Evolutionary conservation across 2,797 vertebrate genomes (phyloP), one percentile per base, ranked within the genome.

Genomic region (Lutra lutra): DNA sequence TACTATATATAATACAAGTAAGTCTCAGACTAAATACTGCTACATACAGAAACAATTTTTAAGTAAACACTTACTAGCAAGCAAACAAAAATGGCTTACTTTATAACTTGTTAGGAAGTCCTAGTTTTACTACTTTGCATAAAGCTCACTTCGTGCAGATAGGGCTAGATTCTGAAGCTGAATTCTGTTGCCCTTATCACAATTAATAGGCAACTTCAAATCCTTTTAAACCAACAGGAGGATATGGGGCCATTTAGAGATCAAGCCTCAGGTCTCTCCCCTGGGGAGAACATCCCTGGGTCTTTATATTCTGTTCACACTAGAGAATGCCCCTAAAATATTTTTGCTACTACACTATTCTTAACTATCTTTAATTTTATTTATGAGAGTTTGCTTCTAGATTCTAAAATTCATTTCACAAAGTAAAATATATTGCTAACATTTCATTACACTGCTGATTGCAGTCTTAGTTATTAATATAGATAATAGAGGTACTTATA

Each of bases 351-450:
- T 68, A 43, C 54, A 40, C 15, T 60, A 43, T 75, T 72, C 21
- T 68, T 92, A 20, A 58, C 25, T 79, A 21, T 82, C 72, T 97
- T 84, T 48, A 93, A 72, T 84, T 94, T 93, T 84, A 86, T 46
- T 89, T 75, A 43, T 72, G 5, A 89, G 17, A 80, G 40, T 64
- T 18, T 10, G 70, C 56, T 94, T 93, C n/a, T 80, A 80, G 70
- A 80, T 25, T 93, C 38, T 91, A 56, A 86, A 77, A 18, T 88
- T 83, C 23, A 35, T 83, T 93, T 93, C 12, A 70, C 12, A 48
- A 56, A 14, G 80, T 88, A 85, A 92, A 91, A 88, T 68, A 25
- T 40, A 78, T 86, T 68, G 48, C 21, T 72, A 75, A 48, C 21
- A 70, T 73, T 60, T 60, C 11, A 23, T 64, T 84, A 86, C 27